Percentiles rank a stretch among this genome's conserved stretches.
These are phyloP conservation scores for Papilio glaucus DNA, from an alignment of 1,140 invertebrate genomes.

Conservation along the genomic window DNA sequence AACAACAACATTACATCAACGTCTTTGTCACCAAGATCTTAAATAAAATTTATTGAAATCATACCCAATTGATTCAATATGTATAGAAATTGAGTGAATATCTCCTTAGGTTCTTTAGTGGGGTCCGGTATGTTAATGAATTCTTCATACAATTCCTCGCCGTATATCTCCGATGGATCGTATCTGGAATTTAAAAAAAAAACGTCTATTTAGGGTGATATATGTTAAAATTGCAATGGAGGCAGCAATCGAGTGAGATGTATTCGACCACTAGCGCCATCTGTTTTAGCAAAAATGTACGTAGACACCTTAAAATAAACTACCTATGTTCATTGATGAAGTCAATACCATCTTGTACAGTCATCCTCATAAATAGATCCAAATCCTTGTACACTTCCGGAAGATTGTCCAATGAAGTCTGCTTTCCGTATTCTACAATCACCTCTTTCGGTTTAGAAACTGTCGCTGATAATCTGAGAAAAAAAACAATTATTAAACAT, in stretches of 20 bases:
- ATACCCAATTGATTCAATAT: slow-evolving; percentile 75
- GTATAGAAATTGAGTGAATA: slow-evolving; percentile 74
- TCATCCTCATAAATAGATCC: slow-evolving; percentile 60
- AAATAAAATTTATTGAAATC: slow-evolving; percentile 36
- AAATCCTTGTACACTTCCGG: slow-evolving; percentile 51
- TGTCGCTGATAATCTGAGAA: slow-evolving; percentile 54
- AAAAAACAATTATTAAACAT: neutral
- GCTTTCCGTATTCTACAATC: slow-evolving; percentile 56
- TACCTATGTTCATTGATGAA: slow-evolving; percentile 72
- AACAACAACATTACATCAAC: too few species aligned
- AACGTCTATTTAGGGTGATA: too few species aligned
- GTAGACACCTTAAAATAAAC: too few species aligned
- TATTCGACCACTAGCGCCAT: too few species aligned
- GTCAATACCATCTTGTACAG: slow-evolving; percentile 49
- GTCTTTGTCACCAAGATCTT: too few species aligned
- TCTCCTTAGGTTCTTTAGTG: slow-evolving; percentile 65
- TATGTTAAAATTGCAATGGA: too few species aligned
- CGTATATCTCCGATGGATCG: slow-evolving; percentile 79
- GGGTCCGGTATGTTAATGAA: slow-evolving; percentile 77
- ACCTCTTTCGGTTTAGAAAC: slow-evolving; percentile 65
- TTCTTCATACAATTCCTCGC: slow-evolving; percentile 77
- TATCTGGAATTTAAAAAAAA: slow-evolving; percentile 57
- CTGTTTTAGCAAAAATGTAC: too few species aligned
- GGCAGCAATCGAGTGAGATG: too few species aligned
- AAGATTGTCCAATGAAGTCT: slow-evolving; percentile 8